These are phyloP conservation scores for Hassar affinis DNA, from an alignment of 2,113 vertebrate genomes.

Conservation along the genomic window DNA sequence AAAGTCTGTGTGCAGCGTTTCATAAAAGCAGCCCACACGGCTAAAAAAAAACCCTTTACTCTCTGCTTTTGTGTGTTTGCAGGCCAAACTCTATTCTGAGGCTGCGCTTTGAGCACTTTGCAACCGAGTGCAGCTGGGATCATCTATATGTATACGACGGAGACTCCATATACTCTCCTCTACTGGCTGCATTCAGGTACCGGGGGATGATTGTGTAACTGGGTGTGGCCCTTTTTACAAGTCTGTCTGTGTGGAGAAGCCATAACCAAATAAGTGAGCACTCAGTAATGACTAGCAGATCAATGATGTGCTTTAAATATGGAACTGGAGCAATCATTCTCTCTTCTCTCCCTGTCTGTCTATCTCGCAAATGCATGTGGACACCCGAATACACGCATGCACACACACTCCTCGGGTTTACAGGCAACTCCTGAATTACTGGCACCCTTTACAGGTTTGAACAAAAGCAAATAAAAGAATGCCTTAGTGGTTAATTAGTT, in stretches of 20 bases:
- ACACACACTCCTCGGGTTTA: background rate
- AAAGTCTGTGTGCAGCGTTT: too few species aligned
- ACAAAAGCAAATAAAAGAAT: background rate
- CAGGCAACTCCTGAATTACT: background rate
- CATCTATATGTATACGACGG: constrained; percentile 97
- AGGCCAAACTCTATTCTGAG: constrained; percentile 89
- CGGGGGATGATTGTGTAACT: background rate
- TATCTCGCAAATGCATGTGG: background rate
- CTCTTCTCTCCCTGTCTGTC: background rate
- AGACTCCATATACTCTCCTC: constrained; percentile 93
- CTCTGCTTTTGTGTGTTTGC: constrained; percentile 31
- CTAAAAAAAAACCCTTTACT: background rate
- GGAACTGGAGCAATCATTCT: background rate
- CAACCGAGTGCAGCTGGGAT: constrained; percentile 99
- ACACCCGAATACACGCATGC: background rate
- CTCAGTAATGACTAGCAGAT: constrained; percentile 3
- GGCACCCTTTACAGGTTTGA: background rate
- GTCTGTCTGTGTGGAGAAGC: background rate
- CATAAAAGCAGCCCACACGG: background rate
- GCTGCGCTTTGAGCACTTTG: constrained; percentile 95
- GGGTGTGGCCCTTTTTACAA: background rate
- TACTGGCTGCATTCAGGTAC: constrained; percentile 95
- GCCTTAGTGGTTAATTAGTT: background rate
- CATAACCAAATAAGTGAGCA: constrained; percentile 17
- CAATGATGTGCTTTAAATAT: constrained; percentile 6